Base-by-base conservation (phyloP, 1,140 invertebrate species). In the Cyclargus thomasi region DNA sequence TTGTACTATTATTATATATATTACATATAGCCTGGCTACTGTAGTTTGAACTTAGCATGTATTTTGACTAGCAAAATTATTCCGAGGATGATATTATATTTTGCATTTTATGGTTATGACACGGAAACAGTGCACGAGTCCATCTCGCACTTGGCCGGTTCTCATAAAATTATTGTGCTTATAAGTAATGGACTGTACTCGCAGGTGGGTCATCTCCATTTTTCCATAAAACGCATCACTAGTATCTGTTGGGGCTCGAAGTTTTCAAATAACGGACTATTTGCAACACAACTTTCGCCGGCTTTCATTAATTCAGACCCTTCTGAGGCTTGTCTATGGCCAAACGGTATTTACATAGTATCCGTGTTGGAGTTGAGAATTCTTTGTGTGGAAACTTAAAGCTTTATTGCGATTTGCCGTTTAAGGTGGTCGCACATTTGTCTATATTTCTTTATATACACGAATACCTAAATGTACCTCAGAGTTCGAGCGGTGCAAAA, bases 221-320 rank as follows among this genome's bases (percentile, higher is more conserved):
- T 55, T 20, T 59, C 55, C 7, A 59, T 20, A 59, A 59, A 59
- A 59, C 18, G 18, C 18, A 55, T 17, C 53, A n/a, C 53, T 55
- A 55, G 53, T 18, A 20, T 20, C 3, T 21, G 55, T 59, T 59
- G 21, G n/a, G 55, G 55, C 18, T 11, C 18, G 14, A 59, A 59
- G 55, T 59, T 59, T 59, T 59, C 55, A 20, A 59, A 59, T 59
- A 55, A 55, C 53, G 53, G 7, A 18, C 53, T 55, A 55, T 55
- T 55, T 55, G 18, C 53, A 18, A 55, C 18, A 55, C 53, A 55
- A 55, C n/a, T 55, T 55, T 18, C 7, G 11, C 16, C 53, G 0
- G 16, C 17, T 55, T 55, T 55, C 18, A 55, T 55, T 55, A 55
- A 18, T 55, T 55, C 53, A 55, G 53, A 55, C 53, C n/a, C 8